Percentiles rank a stretch among this genome's conserved stretches.
Evolutionary conservation across 2,797 vertebrate species (phyloP).

Genomic region (Notolabrus celidotus): DNA sequence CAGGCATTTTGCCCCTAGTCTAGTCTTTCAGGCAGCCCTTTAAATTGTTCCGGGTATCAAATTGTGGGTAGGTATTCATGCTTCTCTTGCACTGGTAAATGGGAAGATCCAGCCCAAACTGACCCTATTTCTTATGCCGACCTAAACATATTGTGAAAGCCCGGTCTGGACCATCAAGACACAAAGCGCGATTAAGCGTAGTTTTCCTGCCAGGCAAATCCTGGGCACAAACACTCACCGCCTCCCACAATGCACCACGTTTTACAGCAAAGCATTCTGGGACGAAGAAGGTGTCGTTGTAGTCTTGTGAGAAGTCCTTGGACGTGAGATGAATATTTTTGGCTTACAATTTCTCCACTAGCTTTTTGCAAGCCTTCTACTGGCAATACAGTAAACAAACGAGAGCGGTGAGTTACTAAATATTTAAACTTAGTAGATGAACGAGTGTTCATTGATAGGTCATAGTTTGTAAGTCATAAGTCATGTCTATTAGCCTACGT

Average conservation of each 20-base stretch:
- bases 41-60: not conserved
- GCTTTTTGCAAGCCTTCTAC: not conserved
- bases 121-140: not conserved
- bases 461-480: not conserved
- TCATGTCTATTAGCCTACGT: not conserved
- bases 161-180: not conserved
- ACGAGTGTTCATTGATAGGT: rapidly evolving
- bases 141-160: not conserved
- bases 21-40: conserved; percentile 32
- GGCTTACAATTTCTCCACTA: not conserved
- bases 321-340: conserved; percentile 51
- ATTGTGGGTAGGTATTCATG: not conserved
- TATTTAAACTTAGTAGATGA: not conserved
- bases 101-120: not conserved
- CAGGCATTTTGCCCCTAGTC: not conserved
- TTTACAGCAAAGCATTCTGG: conserved; percentile 76
- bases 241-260: conserved; percentile 27
- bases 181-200: rapidly evolving
- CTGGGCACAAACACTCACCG: rapidly evolving
- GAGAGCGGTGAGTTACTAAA: conserved; percentile 56
- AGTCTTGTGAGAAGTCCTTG: conserved; percentile 34
- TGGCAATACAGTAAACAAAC: not conserved
- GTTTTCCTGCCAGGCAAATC: conserved; percentile 19
- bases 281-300: conserved; percentile 81
- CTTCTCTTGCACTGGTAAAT: rapidly evolving